Evolutionary conservation across 2,888 invertebrate genomes (phyloP).

Genomic region (Podabrus alpinus): DNA sequence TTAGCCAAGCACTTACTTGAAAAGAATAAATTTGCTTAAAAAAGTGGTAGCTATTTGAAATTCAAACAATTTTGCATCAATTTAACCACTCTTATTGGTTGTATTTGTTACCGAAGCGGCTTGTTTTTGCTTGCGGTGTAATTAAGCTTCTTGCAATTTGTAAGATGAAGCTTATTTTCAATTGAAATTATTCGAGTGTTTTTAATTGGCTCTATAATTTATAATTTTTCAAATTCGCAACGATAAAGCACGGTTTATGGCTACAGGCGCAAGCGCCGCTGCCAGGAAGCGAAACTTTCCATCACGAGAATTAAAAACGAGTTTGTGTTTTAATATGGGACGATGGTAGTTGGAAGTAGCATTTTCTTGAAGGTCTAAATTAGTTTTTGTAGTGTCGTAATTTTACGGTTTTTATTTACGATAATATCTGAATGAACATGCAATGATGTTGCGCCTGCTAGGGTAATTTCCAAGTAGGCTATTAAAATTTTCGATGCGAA

Average conservation of each 20-base stretch:
- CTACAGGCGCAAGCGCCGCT: not conserved
- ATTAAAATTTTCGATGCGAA: conserved; percentile 17
- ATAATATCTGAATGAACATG: conserved; percentile 2
- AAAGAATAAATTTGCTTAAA: not conserved
- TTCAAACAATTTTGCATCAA: not conserved
- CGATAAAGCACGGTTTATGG: not conserved
- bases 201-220: not conserved
- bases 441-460: conserved; percentile 6
- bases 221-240: not conserved
- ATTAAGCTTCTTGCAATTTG: not conserved
- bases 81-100: not conserved
- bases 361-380: not conserved
- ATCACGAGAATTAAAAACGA: not conserved
- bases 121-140: not conserved
- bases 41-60: not conserved
- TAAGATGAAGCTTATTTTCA: not conserved
- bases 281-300: not conserved
- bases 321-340: not conserved
- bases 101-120: not conserved
- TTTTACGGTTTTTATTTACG: conserved; percentile 31
- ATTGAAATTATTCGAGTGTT: not conserved
- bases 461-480: conserved; percentile 10
- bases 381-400: conserved; percentile 3
- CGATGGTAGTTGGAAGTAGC: not conserved
- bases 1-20: not conserved